These are phyloP conservation scores for Chitala chitala DNA, from an alignment of 2,113 vertebrate species.

Conservation along the genomic window DNA sequence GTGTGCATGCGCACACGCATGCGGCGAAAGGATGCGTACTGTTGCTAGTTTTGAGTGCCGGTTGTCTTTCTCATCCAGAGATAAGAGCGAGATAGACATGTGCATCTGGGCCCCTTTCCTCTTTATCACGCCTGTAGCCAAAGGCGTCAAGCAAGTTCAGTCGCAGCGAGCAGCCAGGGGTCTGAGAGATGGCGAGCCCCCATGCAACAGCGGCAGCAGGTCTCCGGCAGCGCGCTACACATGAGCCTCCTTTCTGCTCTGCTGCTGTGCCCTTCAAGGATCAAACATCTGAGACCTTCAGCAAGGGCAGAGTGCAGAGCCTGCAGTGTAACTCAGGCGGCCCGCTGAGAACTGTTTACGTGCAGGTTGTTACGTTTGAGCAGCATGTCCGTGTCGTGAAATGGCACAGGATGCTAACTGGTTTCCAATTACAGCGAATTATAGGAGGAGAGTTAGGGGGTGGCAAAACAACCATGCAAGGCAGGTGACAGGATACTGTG, in stretches of 20 bases:
- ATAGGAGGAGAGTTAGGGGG: too few species aligned
- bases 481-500: too few species aligned
- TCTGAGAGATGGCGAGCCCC: constrained; percentile 39
- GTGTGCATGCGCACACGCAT: not conserved
- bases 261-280: not conserved
- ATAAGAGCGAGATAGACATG: constrained; percentile 21
- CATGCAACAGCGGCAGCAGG: constrained; percentile 40
- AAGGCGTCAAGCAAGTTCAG: constrained; percentile 57
- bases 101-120: constrained; percentile 56
- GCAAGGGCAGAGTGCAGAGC: not conserved
- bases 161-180: constrained; percentile 43
- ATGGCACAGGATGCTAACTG: too few species aligned
- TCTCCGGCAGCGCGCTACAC: constrained; percentile 28
- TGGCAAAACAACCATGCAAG: too few species aligned
- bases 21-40: too few species aligned
- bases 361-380: not conserved
- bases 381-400: too few species aligned
- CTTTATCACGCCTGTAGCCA: constrained; percentile 48
- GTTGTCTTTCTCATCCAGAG: too few species aligned
- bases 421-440: too few species aligned
- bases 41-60: too few species aligned
- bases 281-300: not conserved
- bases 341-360: not conserved
- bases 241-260: not conserved
- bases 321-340: not conserved